A percentile compares a stretch with the other conserved stretches of the same genome.
Evolutionary conservation across 2,888 invertebrate genomes (phyloP).

Genomic region (Cantharis rustica): DNA sequence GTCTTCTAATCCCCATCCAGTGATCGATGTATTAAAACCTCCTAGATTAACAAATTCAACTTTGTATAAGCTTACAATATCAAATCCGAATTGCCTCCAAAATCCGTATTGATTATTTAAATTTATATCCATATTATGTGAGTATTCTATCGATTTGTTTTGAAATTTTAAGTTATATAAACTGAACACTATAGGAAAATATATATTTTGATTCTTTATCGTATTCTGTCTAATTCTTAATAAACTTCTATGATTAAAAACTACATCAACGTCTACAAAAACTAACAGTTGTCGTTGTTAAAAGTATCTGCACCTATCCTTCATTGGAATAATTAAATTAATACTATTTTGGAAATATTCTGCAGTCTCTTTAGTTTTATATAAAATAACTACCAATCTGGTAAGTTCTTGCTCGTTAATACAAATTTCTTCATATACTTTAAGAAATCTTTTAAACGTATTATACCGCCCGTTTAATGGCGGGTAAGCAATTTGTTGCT

Average conservation of each 20-base stretch:
- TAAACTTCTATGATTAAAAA: constrained; percentile 76
- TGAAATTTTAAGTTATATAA: constrained; percentile 75
- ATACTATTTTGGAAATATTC: constrained; percentile 64
- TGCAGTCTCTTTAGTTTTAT: constrained; percentile 56
- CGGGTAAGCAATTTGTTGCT: too few species aligned
- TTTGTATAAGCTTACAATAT: constrained; percentile 90
- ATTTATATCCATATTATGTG: constrained; percentile 33
- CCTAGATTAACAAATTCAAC: constrained; percentile 81
- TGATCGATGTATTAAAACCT: constrained; percentile 88
- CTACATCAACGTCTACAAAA: constrained; percentile 96
- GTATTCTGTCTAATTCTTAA: constrained; percentile 80
- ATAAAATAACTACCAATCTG: constrained; percentile 73
- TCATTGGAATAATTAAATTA: constrained; percentile 62
- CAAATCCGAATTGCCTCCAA: constrained; percentile 96
- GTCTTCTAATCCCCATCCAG: constrained; percentile 98
- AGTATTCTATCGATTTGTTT: constrained; percentile 1
- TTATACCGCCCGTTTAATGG: constrained; percentile 84
- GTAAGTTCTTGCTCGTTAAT: constrained; percentile 67
- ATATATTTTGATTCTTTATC: constrained; percentile 73
- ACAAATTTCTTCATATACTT: constrained; percentile 79
- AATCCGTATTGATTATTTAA: constrained; percentile 73
- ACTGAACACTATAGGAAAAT: constrained; percentile 96
- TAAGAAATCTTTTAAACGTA: constrained; percentile 83
- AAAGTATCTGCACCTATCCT: constrained; percentile 66
- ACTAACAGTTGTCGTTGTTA: constrained; percentile 73